Base-by-base conservation (phyloP, 2,113 vertebrate genomes). In the Willisornis vidua region DNA sequence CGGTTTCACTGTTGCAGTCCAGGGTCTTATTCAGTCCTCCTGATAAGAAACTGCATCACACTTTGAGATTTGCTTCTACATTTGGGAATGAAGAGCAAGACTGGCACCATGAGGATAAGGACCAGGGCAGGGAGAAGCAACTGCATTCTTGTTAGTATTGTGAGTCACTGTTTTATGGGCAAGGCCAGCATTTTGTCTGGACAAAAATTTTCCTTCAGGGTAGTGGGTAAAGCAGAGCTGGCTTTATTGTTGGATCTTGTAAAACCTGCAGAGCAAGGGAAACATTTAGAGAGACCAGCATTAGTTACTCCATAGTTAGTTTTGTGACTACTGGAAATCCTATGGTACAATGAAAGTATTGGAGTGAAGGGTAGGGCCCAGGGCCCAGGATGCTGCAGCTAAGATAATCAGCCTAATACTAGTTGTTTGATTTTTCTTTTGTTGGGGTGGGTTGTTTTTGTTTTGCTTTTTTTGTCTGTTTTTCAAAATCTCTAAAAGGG, bases 1-100 rank as follows among this genome's bases (percentile, higher is more conserved):
- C 45, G 10, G 9, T 14, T 57, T 68, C 5, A 1, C 29, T 61
- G 16, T 41, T 76, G 28, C 0, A 0, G 26, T 43, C 35, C 7
- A 0, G 39, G 26, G 12, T 52, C 29, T 63, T 35, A 75, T 45
- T 49, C 73, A 65, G 17, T 10, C 14, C 31, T 78, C 24, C 29
- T 58, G 19, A 14, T 25, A 23, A 92, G 57, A 92, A 85, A 25
- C 1, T 4, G 7, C 23, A 59, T 48, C 54, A 7, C 31, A 15
- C 7, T 86, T 45, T 37, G 28, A 31, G 49, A 77, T 58, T 8
- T 7, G 3, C 26, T 82, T 57, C 58, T 83, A 49, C 15, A 5
- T 0, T 37, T 13, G 11, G 37, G 26, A 45, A 73, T 10, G 52
- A 80, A 77, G 18, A 80, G 31, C 37, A 61, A 86, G 68, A 23